phyloP scores from a whole-genome alignment of 2,113 vertebrate genomes.

The Plotosus lineatus region DNA sequence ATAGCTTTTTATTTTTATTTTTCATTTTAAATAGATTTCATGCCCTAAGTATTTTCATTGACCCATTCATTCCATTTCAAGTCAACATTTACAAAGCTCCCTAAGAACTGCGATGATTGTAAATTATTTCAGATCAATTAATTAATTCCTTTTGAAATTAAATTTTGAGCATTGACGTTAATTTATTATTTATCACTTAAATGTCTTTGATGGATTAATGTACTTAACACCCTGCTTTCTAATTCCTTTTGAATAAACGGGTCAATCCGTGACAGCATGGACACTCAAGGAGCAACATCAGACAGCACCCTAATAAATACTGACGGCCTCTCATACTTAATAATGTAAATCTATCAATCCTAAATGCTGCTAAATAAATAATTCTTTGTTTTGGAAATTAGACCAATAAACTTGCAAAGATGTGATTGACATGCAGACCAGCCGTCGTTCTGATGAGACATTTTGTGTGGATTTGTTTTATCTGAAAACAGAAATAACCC shows the following conservation, averaged over 20 bases:
- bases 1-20: neutral
- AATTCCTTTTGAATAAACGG: conserved; percentile 65
- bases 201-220: conserved; percentile 63
- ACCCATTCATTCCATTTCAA: conserved; percentile 38
- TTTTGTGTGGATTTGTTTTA: neutral
- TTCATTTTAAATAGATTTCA: neutral
- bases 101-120: conserved; percentile 64
- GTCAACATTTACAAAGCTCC: conserved; percentile 57
- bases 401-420: conserved; percentile 5
- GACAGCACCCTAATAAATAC: conserved; percentile 42
- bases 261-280: conserved; percentile 49
- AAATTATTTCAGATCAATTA: conserved; percentile 72
- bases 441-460: conserved; percentile 9
- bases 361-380: conserved; percentile 43
- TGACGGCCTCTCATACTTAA: conserved; percentile 25
- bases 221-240: conserved; percentile 55
- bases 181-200: conserved; percentile 69
- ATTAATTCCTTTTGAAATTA: conserved; percentile 69
- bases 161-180: conserved; percentile 62
- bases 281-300: conserved; percentile 48
- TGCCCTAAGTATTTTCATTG: neutral
- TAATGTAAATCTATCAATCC: conserved; percentile 32
- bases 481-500: neutral
- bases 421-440: conserved; percentile 16
- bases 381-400: neutral